Base-by-base conservation (phyloP, 2,888 invertebrate species). In the Beris chalybata region DNA sequence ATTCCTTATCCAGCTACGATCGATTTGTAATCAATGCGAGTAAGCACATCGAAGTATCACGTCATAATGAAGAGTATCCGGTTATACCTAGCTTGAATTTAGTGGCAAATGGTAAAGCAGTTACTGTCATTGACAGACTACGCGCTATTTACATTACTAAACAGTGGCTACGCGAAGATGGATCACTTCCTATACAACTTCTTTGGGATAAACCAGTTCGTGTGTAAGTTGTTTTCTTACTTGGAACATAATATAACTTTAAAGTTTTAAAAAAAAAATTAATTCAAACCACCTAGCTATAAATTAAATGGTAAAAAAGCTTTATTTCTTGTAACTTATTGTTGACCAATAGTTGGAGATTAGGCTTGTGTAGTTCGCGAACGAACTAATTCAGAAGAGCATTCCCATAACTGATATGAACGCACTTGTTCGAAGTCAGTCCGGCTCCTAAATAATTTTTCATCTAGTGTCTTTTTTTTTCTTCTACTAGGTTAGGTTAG, bases 91-190 rank as follows among this genome's bases (percentile, higher is more conserved):
- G 57, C 22, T 43, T 69, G 12, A 57, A 69, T 64, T 13, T 66
- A 12, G 66, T 65, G 5, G 47, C 69, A 50, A 52, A 56, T 53
- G 69, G 67, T 12, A 32, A 64, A 31, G 61, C 69, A 4, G 58
- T 65, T 11, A 69, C 69, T 9, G 30, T 67, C 5, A 64, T 59
- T 30, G 69, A 69, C 55, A 45, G 53, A 13, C 45, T 69, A n/a
- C 59, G 69, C 9, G 59, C 52, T 3, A 13, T 50, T 29, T 69
- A 61, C 38, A 61, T 69, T 12, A 44, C 69, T 3, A 64, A 69
- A 52, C 69, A 69, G n/a, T 69, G 69, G 69, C 22, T 56, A 1
- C 52, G 57, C 6, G 66, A 65, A 30, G 69, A 69, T 48, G 69
- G 67, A 29, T 64, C 55, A 7, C 61, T 69, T 32, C 69, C 69